Base-by-base conservation (phyloP, 2,113 vertebrate species). In the Catharus minimus region DNA sequence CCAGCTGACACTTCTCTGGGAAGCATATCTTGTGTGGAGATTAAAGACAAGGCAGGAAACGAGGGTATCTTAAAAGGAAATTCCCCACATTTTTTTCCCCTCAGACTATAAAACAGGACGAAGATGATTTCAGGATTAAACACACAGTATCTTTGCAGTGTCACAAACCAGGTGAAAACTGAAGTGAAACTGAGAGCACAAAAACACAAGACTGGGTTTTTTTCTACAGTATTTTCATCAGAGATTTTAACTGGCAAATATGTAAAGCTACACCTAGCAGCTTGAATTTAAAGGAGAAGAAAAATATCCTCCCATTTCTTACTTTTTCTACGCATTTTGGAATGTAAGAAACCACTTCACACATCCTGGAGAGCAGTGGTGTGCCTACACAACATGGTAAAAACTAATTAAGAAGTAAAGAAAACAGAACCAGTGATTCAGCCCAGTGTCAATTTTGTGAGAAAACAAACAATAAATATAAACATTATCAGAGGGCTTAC, bases 51-150 rank as follows among this genome's bases (percentile, higher is more conserved):
- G 68, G 72, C 60, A 90, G 76, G 86, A 94, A 94, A 83, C 32
- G 2, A 86, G 91, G 71, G 36, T 87, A 89, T 90, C 73, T 92
- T 77, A 80, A 82, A 88, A 94, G 81, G 73, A 96, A 96, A 92
- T 94, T 91, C 75, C 68, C 75, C 56, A 74, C 43, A 26, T 88
- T 88, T 89, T 89, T 78, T 91, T 47, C 6, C 20, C 28, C 28
- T 71, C 64, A 75, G 27, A 49, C 36, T 52, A 67, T 67, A 80
- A 75, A 88, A 66, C 49, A 75, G 46, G 55, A 93, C 0, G 0
- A 83, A 66, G 61, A 95, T n/a, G 38, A 94, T 49, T 91, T 86
- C 53, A 75, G 69, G 47, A 92, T 88, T 79, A 81, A 95, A 84
- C 28, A 66, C 33, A 22, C 0, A 0, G 0, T 47, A 81, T 71